Base-by-base conservation (phyloP, 2,888 invertebrate species). In the Allacma fusca region DNA sequence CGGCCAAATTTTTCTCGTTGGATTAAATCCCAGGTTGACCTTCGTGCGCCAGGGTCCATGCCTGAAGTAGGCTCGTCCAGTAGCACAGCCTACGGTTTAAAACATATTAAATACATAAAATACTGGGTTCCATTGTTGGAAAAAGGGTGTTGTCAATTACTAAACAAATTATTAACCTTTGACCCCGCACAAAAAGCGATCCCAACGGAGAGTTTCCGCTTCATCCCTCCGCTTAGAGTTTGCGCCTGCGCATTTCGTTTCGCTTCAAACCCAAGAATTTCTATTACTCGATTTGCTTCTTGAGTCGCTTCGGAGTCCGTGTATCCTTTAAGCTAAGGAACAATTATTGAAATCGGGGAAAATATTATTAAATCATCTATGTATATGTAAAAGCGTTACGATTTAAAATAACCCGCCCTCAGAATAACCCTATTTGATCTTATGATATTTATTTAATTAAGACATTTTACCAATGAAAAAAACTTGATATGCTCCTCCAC, bases 221-320 rank as follows among this genome's bases (percentile, higher is more conserved):
- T 94, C 91, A 96, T 96, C 5, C 97, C 97, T 21, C 97, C 96
- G 0, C 97, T 97, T 77, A 97, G 87, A 71, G 90, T 89, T 28
- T 87, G 86, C 0, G 92, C 91, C 81, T 89, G 86, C 57, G 88
- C 87, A 82, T 91, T 85, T 0, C 88, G 88, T 86, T 96, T 95
- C 0, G 90, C 89, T 0, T 85, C 85, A 71, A 95, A 87, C 81
- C 91, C 91, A 0, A 93, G 87, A 85, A 91, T 90, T 9, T 87
- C 85, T 43, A 94, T 87, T 81, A 92, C 87, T 1, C 88, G 85
- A 24, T 88, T 85, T 1, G 81, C 80, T 76, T 83, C 83, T 1
- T 91, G 89, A 85, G 91, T 89, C 0, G 92, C 89, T 43, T 88
- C 86, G 0, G 84, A 75, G 29, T 85, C 86, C 0, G 87, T 85